phyloP scores from a whole-genome alignment of 2,797 vertebrate genomes.

The Oophaga sylvatica region DNA sequence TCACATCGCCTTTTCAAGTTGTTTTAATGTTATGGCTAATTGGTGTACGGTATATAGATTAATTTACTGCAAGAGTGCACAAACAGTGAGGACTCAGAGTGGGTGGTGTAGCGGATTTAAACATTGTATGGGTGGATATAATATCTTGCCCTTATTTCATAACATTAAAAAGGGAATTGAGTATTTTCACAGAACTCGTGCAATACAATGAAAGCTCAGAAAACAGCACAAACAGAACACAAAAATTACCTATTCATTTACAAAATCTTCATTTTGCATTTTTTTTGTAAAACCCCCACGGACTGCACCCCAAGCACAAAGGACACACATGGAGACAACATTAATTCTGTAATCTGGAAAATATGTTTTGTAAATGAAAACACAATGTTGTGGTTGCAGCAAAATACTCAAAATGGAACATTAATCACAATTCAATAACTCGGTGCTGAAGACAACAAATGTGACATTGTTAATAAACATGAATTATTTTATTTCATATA shows the following conservation, averaged over 20 bases:
- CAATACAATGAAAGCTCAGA: background rate
- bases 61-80: background rate
- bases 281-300: background rate
- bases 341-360: slow-evolving; percentile 15
- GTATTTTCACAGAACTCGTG: background rate
- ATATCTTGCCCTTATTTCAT: background rate
- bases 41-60: background rate
- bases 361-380: slow-evolving; percentile 46
- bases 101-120: background rate
- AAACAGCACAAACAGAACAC: background rate
- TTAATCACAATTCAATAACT: slow-evolving; percentile 33
- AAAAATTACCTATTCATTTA: background rate
- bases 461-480: slow-evolving; percentile 15
- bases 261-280: background rate
- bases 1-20: background rate
- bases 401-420: slow-evolving; percentile 19
- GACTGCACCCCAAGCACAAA: background rate
- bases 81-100: background rate
- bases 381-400: slow-evolving; percentile 7
- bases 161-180: background rate
- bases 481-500: background rate
- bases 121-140: background rate
- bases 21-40: background rate
- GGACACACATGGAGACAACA: slow-evolving; percentile 21
- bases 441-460: background rate